These are phyloP conservation scores for Benitochromis conjunctus DNA, from an alignment of 2,113 vertebrate genomes.

Conservation along the genomic window DNA sequence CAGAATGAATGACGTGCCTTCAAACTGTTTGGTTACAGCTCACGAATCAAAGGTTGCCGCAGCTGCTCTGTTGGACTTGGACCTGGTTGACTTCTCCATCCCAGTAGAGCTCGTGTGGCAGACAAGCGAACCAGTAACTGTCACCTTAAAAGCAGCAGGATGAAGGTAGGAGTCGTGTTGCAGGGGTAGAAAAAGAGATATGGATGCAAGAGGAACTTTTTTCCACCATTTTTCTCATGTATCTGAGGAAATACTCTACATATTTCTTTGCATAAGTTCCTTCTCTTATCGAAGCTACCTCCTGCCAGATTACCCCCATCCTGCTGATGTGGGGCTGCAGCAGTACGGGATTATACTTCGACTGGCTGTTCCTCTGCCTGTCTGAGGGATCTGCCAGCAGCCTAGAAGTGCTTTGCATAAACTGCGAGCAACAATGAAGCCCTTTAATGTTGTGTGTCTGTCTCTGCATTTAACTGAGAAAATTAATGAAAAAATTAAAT, in stretches of 20 bases:
- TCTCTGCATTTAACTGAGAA: background rate
- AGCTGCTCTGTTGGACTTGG: background rate
- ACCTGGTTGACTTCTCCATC: background rate
- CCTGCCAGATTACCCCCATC: constrained; percentile 3
- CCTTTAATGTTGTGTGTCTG: background rate
- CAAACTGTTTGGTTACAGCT: background rate
- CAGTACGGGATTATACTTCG: constrained; percentile 20
- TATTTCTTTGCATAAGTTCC: background rate
- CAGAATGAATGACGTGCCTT: background rate
- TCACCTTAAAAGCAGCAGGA: too few relatives aligned
- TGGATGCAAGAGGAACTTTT: background rate
- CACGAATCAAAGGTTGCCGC: background rate
- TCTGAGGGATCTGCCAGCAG: background rate
- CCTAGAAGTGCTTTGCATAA: constrained; percentile 46
- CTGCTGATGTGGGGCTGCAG: background rate
- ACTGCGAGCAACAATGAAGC: background rate
- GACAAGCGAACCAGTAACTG: background rate
- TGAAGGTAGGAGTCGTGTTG: background rate
- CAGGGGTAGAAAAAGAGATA: background rate
- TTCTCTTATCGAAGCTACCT: background rate
- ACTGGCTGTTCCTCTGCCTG: background rate
- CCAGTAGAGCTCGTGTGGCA: background rate
- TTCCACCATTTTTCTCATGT: background rate
- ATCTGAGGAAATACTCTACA: background rate
- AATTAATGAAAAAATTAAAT: background rate